Evolutionary conservation across 2,797 vertebrate genomes (phyloP), one percentile per base, ranked within the genome.

Genomic region (Mustela erminea): DNA sequence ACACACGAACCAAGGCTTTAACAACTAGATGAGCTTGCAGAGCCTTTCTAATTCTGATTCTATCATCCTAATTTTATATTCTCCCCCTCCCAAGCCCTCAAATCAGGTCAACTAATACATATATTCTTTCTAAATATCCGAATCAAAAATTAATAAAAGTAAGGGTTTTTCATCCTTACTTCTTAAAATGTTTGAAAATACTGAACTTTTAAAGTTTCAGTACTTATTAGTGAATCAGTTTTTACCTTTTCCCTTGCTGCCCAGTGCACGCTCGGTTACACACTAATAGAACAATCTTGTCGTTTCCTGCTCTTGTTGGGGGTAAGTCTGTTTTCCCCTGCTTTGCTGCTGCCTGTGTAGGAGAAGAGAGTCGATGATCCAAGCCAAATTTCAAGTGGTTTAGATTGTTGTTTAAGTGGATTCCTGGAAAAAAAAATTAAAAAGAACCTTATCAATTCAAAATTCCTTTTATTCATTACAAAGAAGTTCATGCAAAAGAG

Each of bases 261-360:
- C 99, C 99, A 10, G 99, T 99, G 96, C 99, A 99, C 0, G 99
- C 99, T 98, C 99, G 98, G 98, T 99, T 99, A 98, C 99, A 99
- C 98, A 99, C 99, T 98, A 99, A 98, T 70, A 99, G 98, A 94
- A 99, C 99, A 14, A 99, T 99, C 98, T 99, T 99, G 90, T 99
- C 99, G 0, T 97, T 98, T 21, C 98, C 99, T 75, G 98, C 84
- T 98, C 99, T 99, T 95, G 99, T 98, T 23, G 99, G 98, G 0
- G 99, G 99, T 35, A 98, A 98, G 5, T 99, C 99, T 72, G 98
- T 97, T 78, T 98, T 98, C 74, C 98, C 98, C 89, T 99, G 99
- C 81, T 99, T 99, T 97, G 97, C 98, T 0, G 98, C 98, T 72
- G 99, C 99, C 98, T 99, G 99, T 98, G 99, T 98, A 97, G 99